Evolutionary conservation across 2,797 vertebrate genomes (phyloP).

Genomic region (Myiothlypis chrysogaster): DNA sequence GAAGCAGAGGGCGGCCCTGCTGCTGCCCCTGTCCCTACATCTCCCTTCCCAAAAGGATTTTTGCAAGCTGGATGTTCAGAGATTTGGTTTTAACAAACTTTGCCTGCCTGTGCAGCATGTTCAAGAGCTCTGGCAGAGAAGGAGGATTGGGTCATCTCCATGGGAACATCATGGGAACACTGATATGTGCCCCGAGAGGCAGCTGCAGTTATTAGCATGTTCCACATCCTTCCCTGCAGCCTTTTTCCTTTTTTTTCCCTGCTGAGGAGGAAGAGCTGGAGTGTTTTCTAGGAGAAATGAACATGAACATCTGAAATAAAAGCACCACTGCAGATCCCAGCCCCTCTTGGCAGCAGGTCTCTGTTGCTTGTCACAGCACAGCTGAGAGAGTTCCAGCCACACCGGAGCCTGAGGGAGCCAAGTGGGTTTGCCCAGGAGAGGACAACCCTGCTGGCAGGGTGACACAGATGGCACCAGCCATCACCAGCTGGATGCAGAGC

Average conservation of each 20-base stretch:
- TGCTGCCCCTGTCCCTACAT: background rate
- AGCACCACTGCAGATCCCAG: background rate
- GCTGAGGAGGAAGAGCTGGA: background rate
- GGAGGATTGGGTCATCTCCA: slow-evolving; percentile 46
- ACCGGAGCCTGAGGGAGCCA: rapidly evolving
- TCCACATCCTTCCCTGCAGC: slow-evolving; percentile 10
- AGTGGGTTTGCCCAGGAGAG: background rate
- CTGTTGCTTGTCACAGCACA: background rate
- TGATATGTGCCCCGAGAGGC: background rate
- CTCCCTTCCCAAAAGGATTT: background rate
- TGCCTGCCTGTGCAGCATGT: background rate
- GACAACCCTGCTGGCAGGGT: background rate
- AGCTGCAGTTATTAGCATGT: background rate
- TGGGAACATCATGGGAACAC: background rate
- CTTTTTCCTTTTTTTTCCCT: background rate
- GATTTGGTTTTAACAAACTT: background rate
- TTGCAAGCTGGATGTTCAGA: background rate
- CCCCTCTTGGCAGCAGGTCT: background rate
- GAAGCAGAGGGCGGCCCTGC: background rate
- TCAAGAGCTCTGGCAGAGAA: background rate
- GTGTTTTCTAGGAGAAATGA: background rate
- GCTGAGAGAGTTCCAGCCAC: background rate
- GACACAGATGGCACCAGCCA: background rate
- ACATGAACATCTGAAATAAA: background rate
- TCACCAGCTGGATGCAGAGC: rapidly evolving